A percentile compares a stretch with the other conserved stretches of the same genome.
Conservation (phyloP, 2,113 vertebrate species). For the Raja brachyura region DNA sequence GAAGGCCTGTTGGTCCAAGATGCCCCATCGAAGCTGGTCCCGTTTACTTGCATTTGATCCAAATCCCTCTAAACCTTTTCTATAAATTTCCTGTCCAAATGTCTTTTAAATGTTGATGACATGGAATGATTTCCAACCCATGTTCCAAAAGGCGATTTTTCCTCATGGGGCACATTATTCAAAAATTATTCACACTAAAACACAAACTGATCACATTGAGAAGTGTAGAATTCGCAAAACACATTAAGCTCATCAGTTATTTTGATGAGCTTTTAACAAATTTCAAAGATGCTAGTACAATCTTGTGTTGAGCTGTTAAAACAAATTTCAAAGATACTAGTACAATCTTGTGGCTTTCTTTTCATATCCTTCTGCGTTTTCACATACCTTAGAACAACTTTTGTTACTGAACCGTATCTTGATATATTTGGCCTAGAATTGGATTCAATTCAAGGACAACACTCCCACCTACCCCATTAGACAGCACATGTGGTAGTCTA, state of each 20-base stretch:
- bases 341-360: background rate
- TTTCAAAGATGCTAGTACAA: too few relatives aligned
- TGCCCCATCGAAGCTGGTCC: too few relatives aligned
- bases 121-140: background rate
- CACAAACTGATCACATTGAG: background rate
- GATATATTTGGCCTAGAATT: background rate
- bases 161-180: background rate
- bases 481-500: too few relatives aligned
- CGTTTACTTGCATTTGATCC: too few relatives aligned
- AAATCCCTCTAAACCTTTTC: too few relatives aligned
- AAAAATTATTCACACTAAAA: background rate
- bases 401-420: background rate
- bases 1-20: too few relatives aligned
- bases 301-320: background rate
- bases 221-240: background rate
- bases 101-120: too few relatives aligned
- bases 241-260: too few relatives aligned
- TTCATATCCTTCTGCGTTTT: background rate
- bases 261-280: too few relatives aligned
- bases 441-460: background rate
- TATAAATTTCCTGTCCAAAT: too few relatives aligned
- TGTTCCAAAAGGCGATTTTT: background rate
- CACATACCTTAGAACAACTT: too few relatives aligned
- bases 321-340: background rate
- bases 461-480: too few relatives aligned